A percentile compares a stretch with the other conserved stretches of the same genome.
Evolutionary conservation across 2,888 invertebrate genomes (phyloP).

Genomic region (Harpalus rubripes): DNA sequence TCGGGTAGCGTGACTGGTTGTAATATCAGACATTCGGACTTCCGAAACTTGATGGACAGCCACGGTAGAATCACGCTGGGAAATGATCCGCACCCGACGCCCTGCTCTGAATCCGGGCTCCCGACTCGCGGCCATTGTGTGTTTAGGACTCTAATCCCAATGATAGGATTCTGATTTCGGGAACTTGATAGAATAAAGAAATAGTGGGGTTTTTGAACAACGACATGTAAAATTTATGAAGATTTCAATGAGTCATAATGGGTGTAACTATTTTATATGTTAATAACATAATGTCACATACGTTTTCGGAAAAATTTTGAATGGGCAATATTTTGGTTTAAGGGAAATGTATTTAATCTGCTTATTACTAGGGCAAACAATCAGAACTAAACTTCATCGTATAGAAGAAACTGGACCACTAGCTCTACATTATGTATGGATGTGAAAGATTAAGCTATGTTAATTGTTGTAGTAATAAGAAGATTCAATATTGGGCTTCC

Average conservation of each 20-base stretch:
- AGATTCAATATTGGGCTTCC: too few species aligned
- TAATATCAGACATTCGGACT: slow-evolving; percentile 52
- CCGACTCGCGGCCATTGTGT: not conserved
- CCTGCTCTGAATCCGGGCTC: not conserved
- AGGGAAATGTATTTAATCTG: too few species aligned
- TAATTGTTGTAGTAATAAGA: too few species aligned
- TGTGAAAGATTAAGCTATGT: too few species aligned
- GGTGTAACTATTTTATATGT: not conserved
- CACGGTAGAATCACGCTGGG: slow-evolving; percentile 46
- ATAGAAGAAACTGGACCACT: too few species aligned
- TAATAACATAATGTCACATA: not conserved
- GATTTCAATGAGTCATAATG: not conserved
- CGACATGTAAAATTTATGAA: too few species aligned
- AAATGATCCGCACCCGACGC: slow-evolving; percentile 29
- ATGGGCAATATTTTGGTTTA: too few species aligned
- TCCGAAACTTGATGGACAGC: slow-evolving; percentile 54
- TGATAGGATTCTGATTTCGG: slow-evolving; percentile 30
- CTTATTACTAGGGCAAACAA: too few species aligned
- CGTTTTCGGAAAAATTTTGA: too few species aligned
- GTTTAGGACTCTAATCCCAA: slow-evolving; percentile 30
- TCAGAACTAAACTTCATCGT: too few species aligned
- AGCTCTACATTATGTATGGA: too few species aligned
- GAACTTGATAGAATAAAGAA: not conserved
- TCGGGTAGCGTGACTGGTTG: slow-evolving; percentile 11
- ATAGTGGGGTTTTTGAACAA: not conserved